Base-by-base conservation (phyloP, 92 coral and sea anemone genomes). In the Paragorgia papillata region DNA sequence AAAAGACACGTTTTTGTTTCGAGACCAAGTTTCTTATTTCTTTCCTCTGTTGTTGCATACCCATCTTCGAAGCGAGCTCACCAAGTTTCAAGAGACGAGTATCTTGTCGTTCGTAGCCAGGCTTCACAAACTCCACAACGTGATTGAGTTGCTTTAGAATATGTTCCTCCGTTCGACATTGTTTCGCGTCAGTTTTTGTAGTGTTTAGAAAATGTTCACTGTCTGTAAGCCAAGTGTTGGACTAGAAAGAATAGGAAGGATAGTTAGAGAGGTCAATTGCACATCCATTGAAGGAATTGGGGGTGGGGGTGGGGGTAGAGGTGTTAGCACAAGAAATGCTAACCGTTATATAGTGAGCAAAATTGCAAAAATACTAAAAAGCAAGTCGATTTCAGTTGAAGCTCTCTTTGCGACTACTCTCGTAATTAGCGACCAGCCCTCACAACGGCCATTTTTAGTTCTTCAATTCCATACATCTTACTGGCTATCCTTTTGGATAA, bases 21-120 rank as follows among this genome's bases (percentile, higher is more conserved):
- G 86, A 76, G 33, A 95, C 86, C 43, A 95, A 86, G 32, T 80
- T 85, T 66, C 92, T 88, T 44, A 92, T 96, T 67, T 80, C 84
- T 76, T 66, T 76, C 29, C 99, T 82, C n/a, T 92, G 97, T 43
- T 79, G 83, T 26, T 89, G 92, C 60, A 86, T 88, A 49, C 89
- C 82, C 50, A 95, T 88, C 79, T 89, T 91, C 48, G 99, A 89
- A 2, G 99, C 92, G 30, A 95, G 88, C 58, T 95, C 99, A 20
- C 89, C 91, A 19, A 95, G 86, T 64, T 91, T 95, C 79, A 85
- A 80, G 20, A 95, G 86, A 29, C 99, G 85, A 2, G 88, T 82
- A 50, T 95, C 97, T 73, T 95, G 99, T 57, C 92, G 92, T 86
- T 86, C 84, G 43, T 87, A 81, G 57, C 97, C 99, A n/a, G 97